Conservation (phyloP, 1,140 invertebrate genomes). For the Wiebesia pumilae region DNA sequence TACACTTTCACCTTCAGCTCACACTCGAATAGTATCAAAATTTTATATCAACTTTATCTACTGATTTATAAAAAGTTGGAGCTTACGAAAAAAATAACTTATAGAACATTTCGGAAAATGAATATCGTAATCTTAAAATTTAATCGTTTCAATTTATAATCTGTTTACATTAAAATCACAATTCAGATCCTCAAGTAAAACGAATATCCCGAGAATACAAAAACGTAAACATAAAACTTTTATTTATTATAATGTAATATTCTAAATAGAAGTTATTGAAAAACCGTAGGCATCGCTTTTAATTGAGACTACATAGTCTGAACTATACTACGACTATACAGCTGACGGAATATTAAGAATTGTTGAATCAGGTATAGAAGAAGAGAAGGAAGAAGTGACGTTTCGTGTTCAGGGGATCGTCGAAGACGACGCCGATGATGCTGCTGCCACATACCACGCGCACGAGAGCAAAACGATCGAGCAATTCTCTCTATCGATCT, state of each 20-base stretch:
- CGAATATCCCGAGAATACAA: not conserved
- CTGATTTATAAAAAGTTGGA: not conserved
- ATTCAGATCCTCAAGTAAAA: not conserved
- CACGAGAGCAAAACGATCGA: conserved; percentile 44
- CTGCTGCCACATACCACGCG: conserved; percentile 1
- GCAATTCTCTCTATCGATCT: not conserved
- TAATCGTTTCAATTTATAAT: not conserved
- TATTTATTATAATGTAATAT: too few species aligned
- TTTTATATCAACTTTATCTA: not conserved
- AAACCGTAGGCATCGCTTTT: not conserved
- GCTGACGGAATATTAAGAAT: not conserved
- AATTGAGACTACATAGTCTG: too few species aligned
- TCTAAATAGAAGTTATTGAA: too few species aligned
- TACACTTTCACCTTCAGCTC: not conserved
- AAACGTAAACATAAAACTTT: not conserved
- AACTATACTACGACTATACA: too few species aligned
- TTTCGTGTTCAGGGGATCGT: not conserved
- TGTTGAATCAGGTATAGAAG: conserved; percentile 29
- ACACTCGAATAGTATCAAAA: not conserved
- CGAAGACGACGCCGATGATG: not conserved
- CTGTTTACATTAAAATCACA: not conserved
- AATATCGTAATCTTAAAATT: not conserved
- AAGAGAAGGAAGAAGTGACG: not conserved
- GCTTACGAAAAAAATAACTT: not conserved
- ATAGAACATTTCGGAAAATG: not conserved